Evolutionary conservation across 2,113 vertebrate genomes (phyloP).

Genomic region (Ranitomeya imitator): DNA sequence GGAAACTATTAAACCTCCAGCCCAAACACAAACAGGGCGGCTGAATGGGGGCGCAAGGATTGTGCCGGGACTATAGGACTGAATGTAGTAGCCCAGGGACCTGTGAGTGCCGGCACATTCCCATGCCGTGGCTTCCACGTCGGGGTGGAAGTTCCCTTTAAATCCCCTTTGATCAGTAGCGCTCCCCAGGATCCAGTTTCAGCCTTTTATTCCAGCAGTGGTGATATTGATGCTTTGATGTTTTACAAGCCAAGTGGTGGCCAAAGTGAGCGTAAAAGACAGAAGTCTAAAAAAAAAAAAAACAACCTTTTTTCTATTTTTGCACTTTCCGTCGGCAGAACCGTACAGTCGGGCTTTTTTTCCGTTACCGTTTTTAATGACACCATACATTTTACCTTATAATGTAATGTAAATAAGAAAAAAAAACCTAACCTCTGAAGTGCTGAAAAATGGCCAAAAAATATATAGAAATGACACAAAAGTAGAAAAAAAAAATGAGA

Average conservation of each 20-base stretch:
- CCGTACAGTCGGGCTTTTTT: too few relatives aligned
- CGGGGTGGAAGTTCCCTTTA: not conserved
- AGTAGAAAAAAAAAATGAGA: too few relatives aligned
- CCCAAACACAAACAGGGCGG: conserved; percentile 21
- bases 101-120: not conserved
- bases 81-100: not conserved
- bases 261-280: not conserved
- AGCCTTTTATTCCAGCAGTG: not conserved
- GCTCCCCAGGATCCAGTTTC: not conserved
- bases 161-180: not conserved
- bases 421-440: too few relatives aligned
- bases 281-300: not conserved
- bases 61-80: not conserved
- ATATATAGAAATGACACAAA: too few relatives aligned
- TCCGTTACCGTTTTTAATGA: too few relatives aligned
- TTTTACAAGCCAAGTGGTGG: not conserved
- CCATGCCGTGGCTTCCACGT: not conserved
- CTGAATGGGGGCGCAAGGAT: not conserved
- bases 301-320: too few relatives aligned
- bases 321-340: too few relatives aligned
- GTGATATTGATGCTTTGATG: not conserved
- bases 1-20: conserved; percentile 42
- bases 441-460: too few relatives aligned
- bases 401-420: too few relatives aligned
- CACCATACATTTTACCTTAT: too few relatives aligned